Evolutionary conservation across 1,140 invertebrate genomes (phyloP), one percentile per base, ranked within the genome.

Genomic region (Melanaphis sacchari): DNA sequence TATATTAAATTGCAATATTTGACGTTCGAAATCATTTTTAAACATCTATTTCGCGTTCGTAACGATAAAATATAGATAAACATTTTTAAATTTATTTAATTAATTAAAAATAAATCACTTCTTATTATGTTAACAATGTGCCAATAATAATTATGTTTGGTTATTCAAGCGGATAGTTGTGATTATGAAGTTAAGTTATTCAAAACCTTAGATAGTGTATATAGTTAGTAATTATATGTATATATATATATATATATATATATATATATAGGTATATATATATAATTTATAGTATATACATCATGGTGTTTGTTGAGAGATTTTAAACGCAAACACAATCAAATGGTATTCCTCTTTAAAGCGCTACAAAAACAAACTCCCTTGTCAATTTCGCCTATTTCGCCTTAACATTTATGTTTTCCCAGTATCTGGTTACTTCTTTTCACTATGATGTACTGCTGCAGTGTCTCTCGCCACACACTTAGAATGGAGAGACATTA

Each of bases 271-370:
- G 3, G 2, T 40, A 5, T 22, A 24, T 52, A 54, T 24, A 3
- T 54, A 54, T 52, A 52, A n/a, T n/a, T n/a, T n/a, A n/a, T 49
- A 49, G 15, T 66, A n/a, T 66, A 66, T 15, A n/a, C 59, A 18
- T 76, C 15, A 1, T n/a, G 84, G 4, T n/a, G 84, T 43, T 87
- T 43, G 82, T 15, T 9, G 41, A 87, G 84, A 87, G 84, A 87
- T 87, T 87, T 87, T 26, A 21, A 87, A 87, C 41, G 41, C 84
- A 87, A 87, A 43, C 84, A 43, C 84, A 43, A 43, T 87, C 41
- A n/a, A 87, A 87, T 41, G 1, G 84, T 31, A 46, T 43, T 43
- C n/a, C 41, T 46, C 31, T 87, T n/a, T 43, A 31, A 87, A 43
- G 84, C 41, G 31, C 46, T 87, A n/a, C 84, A 2, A 87, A 87